Conservation (phyloP, 1,140 invertebrate genomes). For the Rhyacophila brunnea region DNA sequence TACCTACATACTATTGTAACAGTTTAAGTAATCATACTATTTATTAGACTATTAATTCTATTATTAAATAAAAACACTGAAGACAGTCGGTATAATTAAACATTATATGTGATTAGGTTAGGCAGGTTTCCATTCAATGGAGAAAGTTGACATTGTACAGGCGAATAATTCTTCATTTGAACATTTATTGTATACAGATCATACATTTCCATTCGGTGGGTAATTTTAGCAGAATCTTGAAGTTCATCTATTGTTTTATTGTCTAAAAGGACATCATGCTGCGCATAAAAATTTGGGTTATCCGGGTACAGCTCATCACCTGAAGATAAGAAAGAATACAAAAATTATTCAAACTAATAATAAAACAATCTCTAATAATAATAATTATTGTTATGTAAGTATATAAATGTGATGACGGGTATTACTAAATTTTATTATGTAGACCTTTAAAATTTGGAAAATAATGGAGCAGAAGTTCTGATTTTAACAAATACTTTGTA, state of each 20-base stretch:
- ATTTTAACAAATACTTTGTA: too few species aligned
- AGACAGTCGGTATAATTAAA: too few species aligned
- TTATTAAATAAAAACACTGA: too few species aligned
- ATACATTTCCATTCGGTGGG: slow-evolving; percentile 33
- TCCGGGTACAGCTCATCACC: slow-evolving; percentile 31
- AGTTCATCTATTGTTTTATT: slow-evolving; percentile 28
- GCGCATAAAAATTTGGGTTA: slow-evolving; percentile 25
- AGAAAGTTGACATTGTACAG: slow-evolving; percentile 25
- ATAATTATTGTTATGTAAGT: too few species aligned
- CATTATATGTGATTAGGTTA: slow-evolving; percentile 9
- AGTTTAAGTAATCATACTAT: too few species aligned
- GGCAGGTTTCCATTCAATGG: slow-evolving; percentile 24
- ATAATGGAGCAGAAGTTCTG: too few species aligned
- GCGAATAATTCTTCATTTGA: slow-evolving; percentile 28
- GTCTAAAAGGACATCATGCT: slow-evolving; percentile 16
- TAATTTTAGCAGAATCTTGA: slow-evolving; percentile 22
- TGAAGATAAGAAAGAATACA: slow-evolving; percentile 5
- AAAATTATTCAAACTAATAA: background rate
- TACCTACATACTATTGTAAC: too few species aligned
- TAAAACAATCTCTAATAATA: background rate
- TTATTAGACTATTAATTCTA: too few species aligned
- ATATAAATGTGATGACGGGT: too few species aligned
- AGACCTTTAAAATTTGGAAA: too few species aligned
- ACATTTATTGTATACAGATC: slow-evolving; percentile 26
- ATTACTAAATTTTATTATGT: too few species aligned